A percentile compares a stretch with the other conserved stretches of the same genome.
Conservation (phyloP, 2,113 vertebrate genomes). For the Piprites chloris region DNA sequence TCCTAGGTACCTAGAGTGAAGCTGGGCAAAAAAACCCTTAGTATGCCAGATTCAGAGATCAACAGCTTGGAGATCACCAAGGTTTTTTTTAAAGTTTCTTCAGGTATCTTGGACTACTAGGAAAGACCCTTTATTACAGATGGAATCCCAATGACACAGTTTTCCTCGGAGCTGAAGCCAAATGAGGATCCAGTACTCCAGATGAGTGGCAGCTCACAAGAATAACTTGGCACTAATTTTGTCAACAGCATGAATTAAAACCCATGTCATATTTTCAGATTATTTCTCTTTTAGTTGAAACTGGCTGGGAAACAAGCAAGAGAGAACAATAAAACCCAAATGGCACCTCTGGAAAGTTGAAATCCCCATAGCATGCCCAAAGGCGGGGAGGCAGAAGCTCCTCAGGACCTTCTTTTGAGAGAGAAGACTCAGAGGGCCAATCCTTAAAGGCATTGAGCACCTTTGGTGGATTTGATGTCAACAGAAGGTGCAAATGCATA, state of each 20-base stretch:
- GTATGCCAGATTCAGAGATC: not conserved
- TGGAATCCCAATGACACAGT: not conserved
- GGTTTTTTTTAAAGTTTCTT: not conserved
- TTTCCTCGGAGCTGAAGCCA: slow-evolving; percentile 13
- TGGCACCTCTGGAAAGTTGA: not conserved
- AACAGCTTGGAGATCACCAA: not conserved
- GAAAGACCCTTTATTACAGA: not conserved
- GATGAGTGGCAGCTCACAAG: not conserved
- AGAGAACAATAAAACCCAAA: slow-evolving; percentile 17
- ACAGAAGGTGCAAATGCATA: not conserved
- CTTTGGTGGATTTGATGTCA: not conserved
- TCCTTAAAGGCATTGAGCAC: not conserved
- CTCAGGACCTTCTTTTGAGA: not conserved
- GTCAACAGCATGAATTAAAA: not conserved
- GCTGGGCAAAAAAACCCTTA: not conserved
- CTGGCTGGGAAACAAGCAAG: slow-evolving; percentile 3
- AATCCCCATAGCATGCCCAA: not conserved
- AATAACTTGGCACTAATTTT: not conserved
- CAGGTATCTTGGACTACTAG: not conserved
- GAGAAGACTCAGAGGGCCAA: not conserved
- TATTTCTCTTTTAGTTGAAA: not conserved
- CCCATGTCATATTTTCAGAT: not conserved
- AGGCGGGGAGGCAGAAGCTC: not conserved
- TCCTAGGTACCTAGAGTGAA: slow-evolving; percentile 14
- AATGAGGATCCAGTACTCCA: not conserved